Base-by-base conservation (phyloP, 2,797 vertebrate genomes). In the Parauchenoglanis ngamensis region DNA sequence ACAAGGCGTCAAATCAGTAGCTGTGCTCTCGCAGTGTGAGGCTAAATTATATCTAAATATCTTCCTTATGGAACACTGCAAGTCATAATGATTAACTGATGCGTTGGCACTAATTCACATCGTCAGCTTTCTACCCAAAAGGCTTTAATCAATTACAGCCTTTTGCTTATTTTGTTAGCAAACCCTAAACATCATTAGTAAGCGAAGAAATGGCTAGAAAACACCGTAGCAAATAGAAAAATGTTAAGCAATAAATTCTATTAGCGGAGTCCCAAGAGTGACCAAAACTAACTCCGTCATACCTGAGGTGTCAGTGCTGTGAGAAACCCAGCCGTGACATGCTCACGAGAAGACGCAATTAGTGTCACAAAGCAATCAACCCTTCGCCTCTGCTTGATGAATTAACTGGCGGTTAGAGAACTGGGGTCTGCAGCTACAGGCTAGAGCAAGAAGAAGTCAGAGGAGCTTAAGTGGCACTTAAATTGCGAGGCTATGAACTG, bases 161-260 rank as follows among this genome's bases (percentile, higher is more conserved):
- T 40, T 28, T 31, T 78, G 0, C 49, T 49, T 76, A 1, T 79
- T 59, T 15, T 57, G 10, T 61, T 25, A 63, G 31, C 35, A 59
- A 61, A 86, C 83, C 77, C 67, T 88, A 83, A 92, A 93, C 92
- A 90, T 85, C 83, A 92, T 93, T 91, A 92, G 89, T 91, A 89
- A 92, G 92, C 93, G 92, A 85, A 93, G 91, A 88, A 90, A 67
- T 31, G 35, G 73, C 44, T 15, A 77, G n/a, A 15, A 40, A 15
- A 59, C 3, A 31, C 44, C 54, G 44, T 87, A 89, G 91, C 89
- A 87, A 91, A 92, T 87, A 84, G 84, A 91, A 89, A 90, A 93
- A 94, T 90, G 92, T 94, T 93, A 91, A 95, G 94, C 90, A 87
- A 67, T 68, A n/a, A 68, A 87, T 78, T 54, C 56, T 79, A 84